Percentiles rank a stretch among this genome's conserved stretches.
Conservation (phyloP, 2,797 vertebrate genomes). For the Sternotherus odoratus region DNA sequence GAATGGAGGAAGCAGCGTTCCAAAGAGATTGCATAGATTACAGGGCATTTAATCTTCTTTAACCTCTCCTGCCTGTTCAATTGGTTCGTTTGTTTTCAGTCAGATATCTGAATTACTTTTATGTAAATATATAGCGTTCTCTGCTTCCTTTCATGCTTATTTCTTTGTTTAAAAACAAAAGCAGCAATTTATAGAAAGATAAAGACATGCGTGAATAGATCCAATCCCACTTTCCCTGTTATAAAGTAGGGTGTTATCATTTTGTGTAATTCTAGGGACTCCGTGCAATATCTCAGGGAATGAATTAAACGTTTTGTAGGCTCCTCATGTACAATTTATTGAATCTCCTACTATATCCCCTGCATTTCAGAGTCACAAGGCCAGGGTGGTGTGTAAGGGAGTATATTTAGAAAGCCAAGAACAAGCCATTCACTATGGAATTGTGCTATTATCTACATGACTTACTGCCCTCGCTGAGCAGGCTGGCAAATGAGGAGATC, state of each 20-base stretch:
- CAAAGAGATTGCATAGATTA: constrained; percentile 60
- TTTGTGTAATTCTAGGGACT: constrained; percentile 33
- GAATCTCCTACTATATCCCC: background rate
- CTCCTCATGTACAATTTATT: background rate
- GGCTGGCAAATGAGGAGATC: background rate
- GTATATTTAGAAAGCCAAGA: background rate
- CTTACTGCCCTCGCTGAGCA: background rate
- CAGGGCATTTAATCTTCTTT: constrained; percentile 70
- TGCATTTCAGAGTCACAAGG: background rate
- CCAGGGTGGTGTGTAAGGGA: background rate
- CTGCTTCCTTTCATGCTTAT: constrained; percentile 13
- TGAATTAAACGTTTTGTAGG: constrained; percentile 35
- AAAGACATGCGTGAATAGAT: constrained; percentile 46
- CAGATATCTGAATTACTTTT: constrained; percentile 65
- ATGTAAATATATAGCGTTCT: constrained; percentile 73
- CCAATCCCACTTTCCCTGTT: constrained; percentile 6
- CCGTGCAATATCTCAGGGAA: constrained; percentile 18
- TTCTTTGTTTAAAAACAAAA: constrained; percentile 64
- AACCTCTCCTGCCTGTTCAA: constrained; percentile 71
- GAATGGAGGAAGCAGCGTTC: constrained; percentile 20
- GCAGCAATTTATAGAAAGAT: constrained; percentile 68
- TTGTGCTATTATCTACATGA: background rate
- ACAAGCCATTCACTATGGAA: background rate
- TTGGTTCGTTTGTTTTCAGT: constrained; percentile 73
- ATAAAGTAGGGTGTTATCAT: constrained; percentile 13